Percentiles rank a stretch among this genome's conserved stretches.
Conservation (phyloP, 64 coral and sea anemone genomes). For the Actinia tenebrosa region DNA sequence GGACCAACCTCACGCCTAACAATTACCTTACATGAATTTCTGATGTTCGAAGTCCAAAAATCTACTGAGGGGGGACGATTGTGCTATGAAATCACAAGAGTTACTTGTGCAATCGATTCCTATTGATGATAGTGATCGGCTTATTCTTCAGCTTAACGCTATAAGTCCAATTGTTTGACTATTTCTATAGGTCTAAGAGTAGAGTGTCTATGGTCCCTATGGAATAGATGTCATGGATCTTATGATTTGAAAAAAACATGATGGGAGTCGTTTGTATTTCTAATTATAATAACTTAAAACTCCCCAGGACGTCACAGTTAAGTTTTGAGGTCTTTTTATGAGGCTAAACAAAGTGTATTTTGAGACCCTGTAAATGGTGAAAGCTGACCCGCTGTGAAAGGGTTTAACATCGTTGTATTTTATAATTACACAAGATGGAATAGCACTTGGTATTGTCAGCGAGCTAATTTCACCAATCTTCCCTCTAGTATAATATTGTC, state of each 20-base stretch:
- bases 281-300: slow-evolving; percentile 5
- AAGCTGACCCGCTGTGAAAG: background rate
- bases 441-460: background rate
- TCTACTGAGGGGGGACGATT: background rate
- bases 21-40: background rate
- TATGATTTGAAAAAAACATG: background rate
- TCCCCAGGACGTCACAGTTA: background rate
- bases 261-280: background rate
- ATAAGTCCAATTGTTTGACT: background rate
- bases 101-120: slow-evolving; percentile 10
- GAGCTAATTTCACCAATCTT: background rate
- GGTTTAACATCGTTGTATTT: background rate
- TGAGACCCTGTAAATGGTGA: background rate
- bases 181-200: background rate
- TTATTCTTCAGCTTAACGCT: slow-evolving; percentile 5
- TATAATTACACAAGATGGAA: background rate
- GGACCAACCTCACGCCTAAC: background rate
- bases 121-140: background rate
- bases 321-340: background rate
- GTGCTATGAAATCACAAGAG: background rate
- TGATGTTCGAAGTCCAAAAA: background rate
- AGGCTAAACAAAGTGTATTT: background rate
- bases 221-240: slow-evolving; percentile 15
- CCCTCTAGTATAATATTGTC: background rate
- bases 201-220: slow-evolving; percentile 7